A percentile compares a stretch with the other conserved stretches of the same genome.
These are phyloP conservation scores for Cichladusa arquata DNA, from an alignment of 2,113 vertebrate genomes.

Conservation along the genomic window DNA sequence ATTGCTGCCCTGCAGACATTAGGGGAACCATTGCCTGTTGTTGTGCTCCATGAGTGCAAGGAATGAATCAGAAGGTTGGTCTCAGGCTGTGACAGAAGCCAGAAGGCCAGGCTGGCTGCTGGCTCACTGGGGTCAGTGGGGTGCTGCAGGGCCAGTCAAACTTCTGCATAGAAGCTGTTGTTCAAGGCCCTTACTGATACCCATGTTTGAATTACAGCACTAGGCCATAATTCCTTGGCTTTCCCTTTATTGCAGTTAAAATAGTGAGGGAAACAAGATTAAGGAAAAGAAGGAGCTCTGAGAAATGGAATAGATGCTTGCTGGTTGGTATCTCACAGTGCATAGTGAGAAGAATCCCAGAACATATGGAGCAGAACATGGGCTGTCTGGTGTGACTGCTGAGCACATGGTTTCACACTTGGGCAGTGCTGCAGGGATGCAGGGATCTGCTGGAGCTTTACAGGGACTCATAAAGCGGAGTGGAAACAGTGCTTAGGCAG, in stretches of 20 bases:
- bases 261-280: not conserved
- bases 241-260: not conserved
- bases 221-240: not conserved
- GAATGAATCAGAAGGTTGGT: not conserved
- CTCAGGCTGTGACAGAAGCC: not conserved
- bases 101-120: not conserved
- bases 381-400: not conserved
- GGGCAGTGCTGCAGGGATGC: not conserved
- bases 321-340: not conserved
- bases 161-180: not conserved
- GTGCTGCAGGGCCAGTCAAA: not conserved
- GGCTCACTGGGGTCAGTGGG: not conserved
- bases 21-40: not conserved
- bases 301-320: not conserved
- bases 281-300: not conserved
- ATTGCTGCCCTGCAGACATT: not conserved
- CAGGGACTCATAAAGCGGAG: not conserved
- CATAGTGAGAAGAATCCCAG: accelerated
- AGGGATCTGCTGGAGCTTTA: not conserved
- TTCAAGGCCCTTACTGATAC: not conserved
- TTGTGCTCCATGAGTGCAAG: not conserved
- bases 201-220: not conserved
- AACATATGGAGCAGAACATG: not conserved
- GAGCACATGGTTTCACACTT: not conserved
- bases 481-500: conserved; percentile 48